Conservation (phyloP, 2,797 vertebrate genomes). For the Aeoliscus strigatus region DNA sequence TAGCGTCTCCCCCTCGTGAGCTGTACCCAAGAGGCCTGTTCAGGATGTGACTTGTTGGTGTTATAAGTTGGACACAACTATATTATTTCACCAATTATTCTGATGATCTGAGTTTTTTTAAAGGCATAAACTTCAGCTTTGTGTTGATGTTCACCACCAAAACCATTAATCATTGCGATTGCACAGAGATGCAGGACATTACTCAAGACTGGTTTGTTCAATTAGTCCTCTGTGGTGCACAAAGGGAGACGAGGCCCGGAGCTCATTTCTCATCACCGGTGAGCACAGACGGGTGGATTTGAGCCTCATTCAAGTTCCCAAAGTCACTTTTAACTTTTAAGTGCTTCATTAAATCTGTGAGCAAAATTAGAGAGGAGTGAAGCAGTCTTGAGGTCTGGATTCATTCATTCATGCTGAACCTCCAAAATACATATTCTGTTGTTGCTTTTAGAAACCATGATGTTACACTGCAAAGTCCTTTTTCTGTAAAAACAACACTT, state of each 20-base stretch:
- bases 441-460: too few relatives aligned
- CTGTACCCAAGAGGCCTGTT: slow-evolving; percentile 41
- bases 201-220: slow-evolving; percentile 67
- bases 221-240: slow-evolving; percentile 62
- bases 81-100: slow-evolving; percentile 23
- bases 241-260: slow-evolving; percentile 53
- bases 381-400: too few relatives aligned
- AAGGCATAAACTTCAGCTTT: slow-evolving; percentile 56
- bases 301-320: slow-evolving; percentile 59
- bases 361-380: too few relatives aligned
- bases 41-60: not conserved
- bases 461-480: not conserved
- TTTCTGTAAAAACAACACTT: slow-evolving; percentile 19
- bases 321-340: slow-evolving; percentile 67
- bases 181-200: slow-evolving; percentile 58
- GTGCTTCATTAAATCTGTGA: slow-evolving; percentile 69
- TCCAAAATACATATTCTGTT: too few relatives aligned
- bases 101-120: too few relatives aligned
- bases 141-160: slow-evolving; percentile 62
- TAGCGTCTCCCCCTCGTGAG: slow-evolving; percentile 27
- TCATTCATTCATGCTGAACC: slow-evolving; percentile 36
- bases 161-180: slow-evolving; percentile 74
- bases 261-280: slow-evolving; percentile 66
- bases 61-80: too few relatives aligned
- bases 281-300: slow-evolving; percentile 57